Conservation (phyloP, 1,140 invertebrate species). For the Ostrea denselamellosa region DNA sequence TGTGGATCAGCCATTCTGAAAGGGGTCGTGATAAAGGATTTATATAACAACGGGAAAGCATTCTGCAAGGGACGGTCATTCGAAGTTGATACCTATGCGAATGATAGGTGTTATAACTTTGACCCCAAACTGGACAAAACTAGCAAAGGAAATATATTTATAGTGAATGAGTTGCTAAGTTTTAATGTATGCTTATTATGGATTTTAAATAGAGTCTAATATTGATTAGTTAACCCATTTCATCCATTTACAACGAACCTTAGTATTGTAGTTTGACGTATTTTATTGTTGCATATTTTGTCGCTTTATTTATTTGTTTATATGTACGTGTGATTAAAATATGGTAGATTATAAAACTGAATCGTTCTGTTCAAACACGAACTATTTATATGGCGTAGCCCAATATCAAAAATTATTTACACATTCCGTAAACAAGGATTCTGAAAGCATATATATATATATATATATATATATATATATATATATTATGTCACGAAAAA, state of each 20-base stretch:
- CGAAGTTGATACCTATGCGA: slow-evolving; percentile 65
- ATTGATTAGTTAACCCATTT: not conserved
- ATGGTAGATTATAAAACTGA: too few species aligned
- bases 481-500: too few species aligned
- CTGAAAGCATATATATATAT: too few species aligned
- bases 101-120: slow-evolving; percentile 73
- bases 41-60: slow-evolving; percentile 75
- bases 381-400: too few species aligned
- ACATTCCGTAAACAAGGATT: too few species aligned
- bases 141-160: not conserved
- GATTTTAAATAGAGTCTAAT: not conserved
- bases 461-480: too few species aligned
- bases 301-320: not conserved
- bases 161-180: not conserved
- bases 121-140: slow-evolving; percentile 61
- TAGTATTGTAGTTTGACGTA: not conserved
- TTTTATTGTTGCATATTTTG: not conserved
- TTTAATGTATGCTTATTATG: not conserved
- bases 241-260: not conserved
- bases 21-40: slow-evolving; percentile 73
- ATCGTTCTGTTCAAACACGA: too few species aligned
- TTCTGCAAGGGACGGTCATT: slow-evolving; percentile 77
- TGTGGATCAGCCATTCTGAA: slow-evolving; percentile 65
- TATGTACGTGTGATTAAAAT: not conserved
- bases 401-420: too few species aligned